Conservation (phyloP, 1,140 invertebrate genomes). For the Drosophila sulfurigaster region DNA sequence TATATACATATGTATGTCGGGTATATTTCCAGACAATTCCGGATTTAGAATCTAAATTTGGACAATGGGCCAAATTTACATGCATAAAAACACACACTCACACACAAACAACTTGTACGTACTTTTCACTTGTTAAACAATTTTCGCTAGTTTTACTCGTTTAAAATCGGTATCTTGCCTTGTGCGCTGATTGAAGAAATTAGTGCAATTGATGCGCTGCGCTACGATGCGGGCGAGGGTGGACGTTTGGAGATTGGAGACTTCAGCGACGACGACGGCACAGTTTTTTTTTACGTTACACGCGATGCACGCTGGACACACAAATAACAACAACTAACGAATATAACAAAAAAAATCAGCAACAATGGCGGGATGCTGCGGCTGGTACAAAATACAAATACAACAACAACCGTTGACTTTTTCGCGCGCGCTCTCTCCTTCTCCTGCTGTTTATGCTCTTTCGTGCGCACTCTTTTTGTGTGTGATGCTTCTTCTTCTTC, state of each 20-base stretch:
- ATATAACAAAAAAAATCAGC: slow-evolving; percentile 35
- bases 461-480: slow-evolving; percentile 18
- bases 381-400: slow-evolving; percentile 44
- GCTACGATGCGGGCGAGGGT: slow-evolving; percentile 55
- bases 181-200: slow-evolving; percentile 80
- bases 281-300: slow-evolving; percentile 70
- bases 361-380: slow-evolving; percentile 58
- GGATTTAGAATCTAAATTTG: slow-evolving; percentile 58
- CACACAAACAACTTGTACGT: slow-evolving; percentile 36
- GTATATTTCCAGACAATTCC: slow-evolving; percentile 56
- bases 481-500: slow-evolving; percentile 21
- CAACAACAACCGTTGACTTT: slow-evolving; percentile 57
- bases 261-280: slow-evolving; percentile 36
- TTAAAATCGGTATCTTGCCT: slow-evolving; percentile 69
- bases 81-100: slow-evolving; percentile 35
- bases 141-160: slow-evolving; percentile 80
- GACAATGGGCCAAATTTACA: slow-evolving; percentile 54
- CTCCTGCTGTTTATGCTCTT: slow-evolving; percentile 25
- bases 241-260: slow-evolving; percentile 30
- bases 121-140: slow-evolving; percentile 68
- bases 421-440: slow-evolving; percentile 44
- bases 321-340: slow-evolving; percentile 38
- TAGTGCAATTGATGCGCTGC: slow-evolving; percentile 74
- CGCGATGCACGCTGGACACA: slow-evolving; percentile 56
- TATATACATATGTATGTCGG: neutral